phyloP scores from a whole-genome alignment of 2,888 invertebrate genomes.

The Tetropium fuscum region DNA sequence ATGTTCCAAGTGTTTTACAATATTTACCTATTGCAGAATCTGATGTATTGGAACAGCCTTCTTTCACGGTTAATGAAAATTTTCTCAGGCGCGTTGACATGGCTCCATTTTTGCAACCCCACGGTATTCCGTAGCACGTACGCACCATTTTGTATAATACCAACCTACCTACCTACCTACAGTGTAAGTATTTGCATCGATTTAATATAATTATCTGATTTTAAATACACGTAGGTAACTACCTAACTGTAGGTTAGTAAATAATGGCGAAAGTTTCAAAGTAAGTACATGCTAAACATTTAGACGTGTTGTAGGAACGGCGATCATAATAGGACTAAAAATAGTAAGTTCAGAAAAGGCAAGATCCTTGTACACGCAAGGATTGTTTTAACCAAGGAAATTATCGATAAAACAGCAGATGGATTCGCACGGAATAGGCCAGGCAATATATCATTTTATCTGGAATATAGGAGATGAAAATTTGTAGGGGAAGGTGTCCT shows the following conservation, averaged over 20 bases:
- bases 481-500: too few relatives aligned
- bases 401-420: slow-evolving; percentile 27
- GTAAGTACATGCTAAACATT: too few relatives aligned
- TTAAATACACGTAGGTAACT: too few relatives aligned
- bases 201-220: too few relatives aligned
- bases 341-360: slow-evolving; percentile 9
- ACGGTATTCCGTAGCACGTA: slow-evolving; percentile 42
- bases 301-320: slow-evolving; percentile 2
- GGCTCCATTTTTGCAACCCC: slow-evolving; percentile 34
- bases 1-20: too few relatives aligned
- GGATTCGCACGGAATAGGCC: slow-evolving; percentile 20
- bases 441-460: too few relatives aligned
- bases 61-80: neutral
- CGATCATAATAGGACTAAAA: slow-evolving; percentile 21
- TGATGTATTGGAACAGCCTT: neutral
- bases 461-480: too few relatives aligned
- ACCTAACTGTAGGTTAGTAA: too few relatives aligned
- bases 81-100: neutral
- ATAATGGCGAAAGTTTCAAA: too few relatives aligned
- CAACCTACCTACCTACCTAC: too few relatives aligned
- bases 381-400: slow-evolving; percentile 12
- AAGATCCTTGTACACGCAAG: slow-evolving; percentile 20
- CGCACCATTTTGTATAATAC: slow-evolving; percentile 41
- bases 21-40: slow-evolving; percentile 12
- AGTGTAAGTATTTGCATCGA: too few relatives aligned